Conservation (phyloP, 2,113 vertebrate species). For the Mirza zaza region DNA sequence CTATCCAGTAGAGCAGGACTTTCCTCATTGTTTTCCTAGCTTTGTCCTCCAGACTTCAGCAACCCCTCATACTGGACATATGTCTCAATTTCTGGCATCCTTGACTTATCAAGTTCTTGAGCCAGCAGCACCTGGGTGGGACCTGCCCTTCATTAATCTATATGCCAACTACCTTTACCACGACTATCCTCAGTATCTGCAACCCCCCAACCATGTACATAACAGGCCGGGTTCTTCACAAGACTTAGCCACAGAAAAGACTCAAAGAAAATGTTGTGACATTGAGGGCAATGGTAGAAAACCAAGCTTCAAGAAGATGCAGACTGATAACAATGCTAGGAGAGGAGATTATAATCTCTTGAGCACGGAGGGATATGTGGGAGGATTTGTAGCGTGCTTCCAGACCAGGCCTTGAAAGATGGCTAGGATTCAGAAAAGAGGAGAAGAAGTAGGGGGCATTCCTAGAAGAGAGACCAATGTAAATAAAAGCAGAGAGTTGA, state of each 20-base stretch:
- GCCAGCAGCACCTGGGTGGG: background rate
- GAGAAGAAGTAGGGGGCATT: background rate
- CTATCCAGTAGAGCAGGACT: background rate
- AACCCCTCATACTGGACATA: background rate
- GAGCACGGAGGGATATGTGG: background rate
- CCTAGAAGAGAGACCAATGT: background rate
- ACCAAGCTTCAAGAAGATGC: background rate
- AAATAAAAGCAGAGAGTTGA: background rate
- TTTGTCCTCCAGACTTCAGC: conserved; percentile 6
- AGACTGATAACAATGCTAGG: background rate
- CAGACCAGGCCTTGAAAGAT: background rate
- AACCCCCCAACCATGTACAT: background rate
- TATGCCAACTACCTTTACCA: background rate
- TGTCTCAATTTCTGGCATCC: background rate
- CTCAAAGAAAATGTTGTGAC: background rate
- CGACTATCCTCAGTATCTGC: background rate
- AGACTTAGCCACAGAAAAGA: conserved; percentile 10
- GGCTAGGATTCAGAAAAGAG: background rate
- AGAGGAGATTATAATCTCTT: background rate
- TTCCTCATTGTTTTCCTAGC: background rate
- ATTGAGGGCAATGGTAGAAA: background rate
- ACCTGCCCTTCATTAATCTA: background rate
- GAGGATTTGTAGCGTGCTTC: background rate
- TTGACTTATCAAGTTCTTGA: background rate
- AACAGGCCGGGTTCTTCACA: background rate